Percentiles rank a stretch among this genome's conserved stretches.
phyloP scores from a whole-genome alignment of 2,113 vertebrate species.

The Phaethon lepturus region DNA sequence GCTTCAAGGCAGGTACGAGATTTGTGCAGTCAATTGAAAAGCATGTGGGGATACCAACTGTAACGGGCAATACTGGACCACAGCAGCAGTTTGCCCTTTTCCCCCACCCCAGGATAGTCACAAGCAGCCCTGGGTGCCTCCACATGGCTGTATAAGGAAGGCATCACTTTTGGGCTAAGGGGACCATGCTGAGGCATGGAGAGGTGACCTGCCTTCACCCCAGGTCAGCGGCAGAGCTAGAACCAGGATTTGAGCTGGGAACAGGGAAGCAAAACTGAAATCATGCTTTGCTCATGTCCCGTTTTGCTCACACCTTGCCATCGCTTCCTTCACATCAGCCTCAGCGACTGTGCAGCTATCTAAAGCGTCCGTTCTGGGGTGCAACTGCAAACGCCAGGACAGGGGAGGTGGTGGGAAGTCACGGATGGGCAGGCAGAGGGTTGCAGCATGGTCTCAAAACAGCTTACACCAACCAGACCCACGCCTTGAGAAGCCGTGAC shows the following conservation, averaged over 20 bases:
- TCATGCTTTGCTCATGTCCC: accelerated
- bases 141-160: neutral
- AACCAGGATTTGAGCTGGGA: neutral
- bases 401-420: neutral
- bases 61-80: accelerated
- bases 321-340: neutral
- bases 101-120: neutral
- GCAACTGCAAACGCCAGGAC: neutral
- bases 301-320: neutral
- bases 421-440: neutral
- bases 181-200: neutral
- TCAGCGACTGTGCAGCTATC: neutral
- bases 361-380: neutral
- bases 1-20: neutral
- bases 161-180: neutral
- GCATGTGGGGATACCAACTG: accelerated
- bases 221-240: neutral
- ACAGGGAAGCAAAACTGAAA: neutral
- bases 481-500: neutral
- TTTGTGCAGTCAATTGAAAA: neutral
- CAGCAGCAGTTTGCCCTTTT: neutral
- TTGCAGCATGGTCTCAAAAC: neutral
- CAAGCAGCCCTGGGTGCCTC: neutral
- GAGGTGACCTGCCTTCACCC: neutral
- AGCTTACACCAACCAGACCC: neutral